Evolutionary conservation across 37 sponge, comb jelly and placozoan species (phyloP).

Genomic region (Axinella damicornis): DNA sequence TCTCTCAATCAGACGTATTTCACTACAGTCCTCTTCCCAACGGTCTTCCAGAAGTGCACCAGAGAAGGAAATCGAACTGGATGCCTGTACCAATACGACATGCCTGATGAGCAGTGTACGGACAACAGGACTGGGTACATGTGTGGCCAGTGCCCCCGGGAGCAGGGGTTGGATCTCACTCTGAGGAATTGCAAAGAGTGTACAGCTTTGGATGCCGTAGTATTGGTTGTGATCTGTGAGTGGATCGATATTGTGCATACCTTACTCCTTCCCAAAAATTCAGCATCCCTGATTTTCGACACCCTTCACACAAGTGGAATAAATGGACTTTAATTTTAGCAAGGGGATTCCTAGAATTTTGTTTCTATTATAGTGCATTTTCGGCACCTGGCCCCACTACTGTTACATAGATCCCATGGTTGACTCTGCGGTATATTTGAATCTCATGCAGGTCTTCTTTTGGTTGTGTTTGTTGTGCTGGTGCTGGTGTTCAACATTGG

Average conservation of each 20-base stretch:
- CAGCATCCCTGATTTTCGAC: no score
- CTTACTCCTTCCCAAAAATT: background rate
- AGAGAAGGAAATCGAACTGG: conserved; percentile 28
- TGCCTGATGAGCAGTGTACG: conserved; percentile 40
- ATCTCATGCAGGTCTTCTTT: conserved; percentile 32
- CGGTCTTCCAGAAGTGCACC: conserved; percentile 37
- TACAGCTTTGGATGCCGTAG: background rate
- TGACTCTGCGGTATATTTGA: no score
- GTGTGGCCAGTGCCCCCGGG: background rate
- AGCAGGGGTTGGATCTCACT: background rate
- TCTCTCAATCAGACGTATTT: background rate
- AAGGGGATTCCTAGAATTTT: no score
- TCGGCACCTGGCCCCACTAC: no score
- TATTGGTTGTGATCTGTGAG: background rate
- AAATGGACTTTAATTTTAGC: no score
- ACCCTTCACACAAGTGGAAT: no score
- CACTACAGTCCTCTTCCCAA: conserved; percentile 21
- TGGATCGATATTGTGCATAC: background rate
- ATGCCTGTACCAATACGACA: conserved; percentile 52
- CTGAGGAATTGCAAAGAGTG: background rate
- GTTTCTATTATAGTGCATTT: no score
- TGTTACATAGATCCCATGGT: no score
- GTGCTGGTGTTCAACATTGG: conserved; percentile 31
- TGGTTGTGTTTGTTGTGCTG: background rate
- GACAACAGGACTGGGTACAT: conserved; percentile 32